A percentile compares a stretch with the other conserved stretches of the same genome.
These are phyloP conservation scores for Misgurnus mizolepis DNA, from an alignment of 2,113 vertebrate genomes.

Conservation along the genomic window DNA sequence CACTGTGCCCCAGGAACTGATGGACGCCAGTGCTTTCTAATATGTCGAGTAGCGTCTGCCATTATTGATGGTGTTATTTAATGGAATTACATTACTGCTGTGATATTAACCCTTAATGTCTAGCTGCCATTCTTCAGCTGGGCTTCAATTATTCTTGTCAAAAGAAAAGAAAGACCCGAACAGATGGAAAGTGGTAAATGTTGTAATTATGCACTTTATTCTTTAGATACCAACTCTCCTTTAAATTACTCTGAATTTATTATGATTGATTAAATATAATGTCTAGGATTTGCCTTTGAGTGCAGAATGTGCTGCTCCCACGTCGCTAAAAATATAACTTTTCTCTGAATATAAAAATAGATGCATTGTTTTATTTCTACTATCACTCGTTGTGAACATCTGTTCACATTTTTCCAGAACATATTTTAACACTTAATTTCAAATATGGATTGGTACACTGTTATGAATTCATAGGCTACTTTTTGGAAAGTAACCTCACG, in stretches of 20 bases:
- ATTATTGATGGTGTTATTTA: conserved; percentile 12
- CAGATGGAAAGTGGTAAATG: background rate
- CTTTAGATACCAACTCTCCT: background rate
- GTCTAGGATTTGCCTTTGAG: background rate
- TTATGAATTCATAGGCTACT: background rate
- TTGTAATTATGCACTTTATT: conserved; percentile 1
- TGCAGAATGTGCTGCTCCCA: background rate
- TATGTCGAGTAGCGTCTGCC: background rate
- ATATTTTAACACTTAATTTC: background rate
- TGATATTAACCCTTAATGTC: background rate
- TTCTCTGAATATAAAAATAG: background rate
- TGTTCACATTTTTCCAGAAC: conserved; percentile 13
- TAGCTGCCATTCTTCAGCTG: background rate
- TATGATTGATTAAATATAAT: conserved; percentile 1
- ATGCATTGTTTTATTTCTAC: background rate
- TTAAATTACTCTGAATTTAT: background rate
- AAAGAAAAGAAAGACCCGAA: background rate
- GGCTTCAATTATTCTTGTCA: background rate
- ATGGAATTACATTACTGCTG: conserved; percentile 3
- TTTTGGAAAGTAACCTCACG: conserved; percentile 5
- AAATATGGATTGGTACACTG: background rate
- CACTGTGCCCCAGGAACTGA: conserved; percentile 8
- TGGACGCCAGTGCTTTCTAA: conserved; percentile 17
- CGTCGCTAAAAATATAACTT: background rate
- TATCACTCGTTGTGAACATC: conserved; percentile 15